Conservation (phyloP, 2,888 invertebrate genomes). For the Rugalucina vietnamica region DNA sequence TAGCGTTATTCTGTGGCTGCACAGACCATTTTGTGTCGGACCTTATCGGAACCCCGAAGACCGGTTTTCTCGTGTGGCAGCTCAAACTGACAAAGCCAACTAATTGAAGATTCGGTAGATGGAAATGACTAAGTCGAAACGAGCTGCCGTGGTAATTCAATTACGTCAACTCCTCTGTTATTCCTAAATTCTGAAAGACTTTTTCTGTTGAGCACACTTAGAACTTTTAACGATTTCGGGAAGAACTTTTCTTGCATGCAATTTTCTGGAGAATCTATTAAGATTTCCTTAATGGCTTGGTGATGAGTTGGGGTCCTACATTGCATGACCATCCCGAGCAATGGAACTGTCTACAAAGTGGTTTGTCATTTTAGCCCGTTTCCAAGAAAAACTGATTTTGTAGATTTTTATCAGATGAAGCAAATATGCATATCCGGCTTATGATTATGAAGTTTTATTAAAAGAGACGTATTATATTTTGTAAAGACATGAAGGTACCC, state of each 20-base stretch:
- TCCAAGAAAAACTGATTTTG: too few species aligned
- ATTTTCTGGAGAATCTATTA: constrained; percentile 16
- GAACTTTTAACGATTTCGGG: constrained; percentile 40
- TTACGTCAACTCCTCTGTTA: constrained; percentile 67
- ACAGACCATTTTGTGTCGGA: too few species aligned
- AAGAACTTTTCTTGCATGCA: constrained; percentile 17
- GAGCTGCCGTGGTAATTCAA: constrained; percentile 77
- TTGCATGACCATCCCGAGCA: neutral
- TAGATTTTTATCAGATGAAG: too few species aligned
- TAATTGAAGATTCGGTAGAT: neutral
- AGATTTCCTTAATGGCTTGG: constrained; percentile 41
- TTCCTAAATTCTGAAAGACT: constrained; percentile 47
- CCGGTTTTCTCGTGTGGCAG: too few species aligned
- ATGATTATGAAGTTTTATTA: too few species aligned
- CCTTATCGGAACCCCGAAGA: too few species aligned
- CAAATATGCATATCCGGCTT: too few species aligned
- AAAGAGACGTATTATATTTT: too few species aligned
- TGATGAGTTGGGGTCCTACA: neutral
- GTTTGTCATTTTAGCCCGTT: too few species aligned
- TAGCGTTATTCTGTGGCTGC: too few species aligned
- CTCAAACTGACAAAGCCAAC: constrained; percentile 7
- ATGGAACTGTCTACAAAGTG: constrained; percentile 1
- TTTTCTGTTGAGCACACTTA: constrained; percentile 39
- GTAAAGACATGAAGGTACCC: too few species aligned
- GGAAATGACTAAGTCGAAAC: constrained; percentile 45